Evolutionary conservation across 2,888 invertebrate genomes (phyloP), one percentile per base, ranked within the genome.

Genomic region (Lasioglossum villosulum): DNA sequence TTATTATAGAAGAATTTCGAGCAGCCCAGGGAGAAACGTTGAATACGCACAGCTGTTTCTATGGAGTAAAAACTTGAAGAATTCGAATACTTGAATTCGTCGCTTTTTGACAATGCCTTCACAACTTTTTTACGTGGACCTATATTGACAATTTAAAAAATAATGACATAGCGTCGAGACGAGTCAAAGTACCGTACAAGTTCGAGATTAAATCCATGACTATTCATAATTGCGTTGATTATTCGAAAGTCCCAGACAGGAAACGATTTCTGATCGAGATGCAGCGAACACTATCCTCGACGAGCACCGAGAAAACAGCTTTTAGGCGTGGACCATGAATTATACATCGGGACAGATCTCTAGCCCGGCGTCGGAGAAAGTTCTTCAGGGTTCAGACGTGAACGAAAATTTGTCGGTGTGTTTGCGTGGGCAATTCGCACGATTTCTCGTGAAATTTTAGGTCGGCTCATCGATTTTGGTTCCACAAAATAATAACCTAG

Each of bases 281-380:
- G 86, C 86, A 86, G 68, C 79, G 37, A 27, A 75, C 42, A 78
- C 59, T 19, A 59, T 16, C n/a, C 23, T 37, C 56, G 78, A 34
- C 82, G 63, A 78, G 82, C 72, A 90, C 89, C 87, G 92, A 90
- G 89, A 91, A 93, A 93, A 91, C 91, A 88, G 86, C 82, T 87
- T 92, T 90, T 87, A 91, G 91, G 90, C 86, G 90, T 88, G 86
- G 89, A 88, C 90, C 92, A 94, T 94, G 94, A 94, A 94, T 94
- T 94, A 94, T 93, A 94, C 93, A 94, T 94, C 77, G 87, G 52
- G 86, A 89, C 88, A 90, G 87, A 90, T 90, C 91, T 92, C 87
- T 90, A 86, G 87, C 75, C 86, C 63, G 27, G 82, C 80, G 88
- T 91, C 76, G 89, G 94, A 91, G 94, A 94, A 94, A 94, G 94